These are phyloP conservation scores for Pycnonotus jocosus DNA, from an alignment of 2,113 vertebrate genomes.

Conservation along the genomic window DNA sequence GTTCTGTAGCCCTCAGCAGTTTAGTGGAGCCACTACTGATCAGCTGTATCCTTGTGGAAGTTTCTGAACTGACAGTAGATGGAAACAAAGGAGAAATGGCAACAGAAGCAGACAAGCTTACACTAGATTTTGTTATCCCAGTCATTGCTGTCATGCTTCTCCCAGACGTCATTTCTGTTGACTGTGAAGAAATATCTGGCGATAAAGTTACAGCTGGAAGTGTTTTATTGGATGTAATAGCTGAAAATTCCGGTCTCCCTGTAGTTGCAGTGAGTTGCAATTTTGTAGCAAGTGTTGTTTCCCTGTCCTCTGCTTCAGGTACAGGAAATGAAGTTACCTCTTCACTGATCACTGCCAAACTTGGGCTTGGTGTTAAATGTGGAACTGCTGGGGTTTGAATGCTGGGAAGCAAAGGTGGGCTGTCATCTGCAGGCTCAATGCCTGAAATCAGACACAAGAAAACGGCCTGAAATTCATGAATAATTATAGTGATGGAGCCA, in stretches of 20 bases:
- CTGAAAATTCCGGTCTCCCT: background rate
- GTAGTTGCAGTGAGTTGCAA: background rate
- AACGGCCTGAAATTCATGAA: background rate
- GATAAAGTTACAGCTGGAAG: background rate
- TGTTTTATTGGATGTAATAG: background rate
- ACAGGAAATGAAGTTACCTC: background rate
- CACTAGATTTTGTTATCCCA: background rate
- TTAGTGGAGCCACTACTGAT: background rate
- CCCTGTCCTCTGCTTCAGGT: background rate
- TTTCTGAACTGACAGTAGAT: background rate
- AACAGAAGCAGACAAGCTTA: slow-evolving; percentile 9
- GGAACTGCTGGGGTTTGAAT: background rate
- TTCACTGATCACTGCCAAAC: background rate
- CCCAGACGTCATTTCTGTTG: background rate
- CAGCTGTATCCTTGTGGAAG: background rate
- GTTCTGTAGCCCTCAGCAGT: background rate
- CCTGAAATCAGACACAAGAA: slow-evolving; percentile 72
- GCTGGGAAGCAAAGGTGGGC: background rate
- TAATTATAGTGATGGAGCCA: background rate
- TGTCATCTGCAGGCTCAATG: slow-evolving; percentile 69
- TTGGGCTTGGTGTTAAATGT: background rate
- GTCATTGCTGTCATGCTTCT: background rate
- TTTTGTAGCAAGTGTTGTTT: background rate
- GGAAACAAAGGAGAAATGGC: background rate
- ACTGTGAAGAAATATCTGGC: background rate